phyloP scores from a whole-genome alignment of 2,113 vertebrate genomes.

The Bujurquina vittata region DNA sequence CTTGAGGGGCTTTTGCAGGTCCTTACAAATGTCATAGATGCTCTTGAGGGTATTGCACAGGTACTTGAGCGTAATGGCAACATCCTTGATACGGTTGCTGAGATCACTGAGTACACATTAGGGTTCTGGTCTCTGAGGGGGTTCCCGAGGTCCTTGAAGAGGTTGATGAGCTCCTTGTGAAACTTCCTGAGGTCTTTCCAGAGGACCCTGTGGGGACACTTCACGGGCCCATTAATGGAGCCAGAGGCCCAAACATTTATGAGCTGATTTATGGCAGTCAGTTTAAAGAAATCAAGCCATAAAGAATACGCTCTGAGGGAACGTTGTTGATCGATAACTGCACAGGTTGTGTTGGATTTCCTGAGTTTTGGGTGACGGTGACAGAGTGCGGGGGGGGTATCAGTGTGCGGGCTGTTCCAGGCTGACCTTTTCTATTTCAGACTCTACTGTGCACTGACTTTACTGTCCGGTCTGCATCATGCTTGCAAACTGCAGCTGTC shows the following conservation, averaged over 20 bases:
- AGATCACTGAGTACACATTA: not conserved
- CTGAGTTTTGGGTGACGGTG: not conserved
- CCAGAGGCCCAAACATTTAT: not conserved
- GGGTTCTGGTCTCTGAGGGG: not conserved
- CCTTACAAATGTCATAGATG: not conserved
- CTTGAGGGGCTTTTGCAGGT: not conserved
- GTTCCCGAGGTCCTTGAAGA: not conserved
- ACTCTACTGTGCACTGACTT: slow-evolving; percentile 16
- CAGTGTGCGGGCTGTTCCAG: not conserved
- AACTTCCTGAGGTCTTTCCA: not conserved
- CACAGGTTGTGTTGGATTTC: not conserved
- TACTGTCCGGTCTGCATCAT: not conserved
- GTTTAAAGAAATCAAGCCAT: not conserved
- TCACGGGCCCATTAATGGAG: not conserved
- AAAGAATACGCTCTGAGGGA: not conserved
- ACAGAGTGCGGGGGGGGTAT: slow-evolving; percentile 8
- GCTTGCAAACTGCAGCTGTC: not conserved
- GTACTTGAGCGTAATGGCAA: not conserved
- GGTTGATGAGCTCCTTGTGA: not conserved
- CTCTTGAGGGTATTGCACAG: not conserved
- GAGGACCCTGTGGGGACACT: not conserved
- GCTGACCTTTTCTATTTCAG: not conserved
- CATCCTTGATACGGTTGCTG: not conserved
- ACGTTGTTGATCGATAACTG: not conserved
- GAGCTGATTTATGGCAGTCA: not conserved